phyloP scores from a whole-genome alignment of 1,140 invertebrate genomes.

The Stegodyphus dumicola region DNA sequence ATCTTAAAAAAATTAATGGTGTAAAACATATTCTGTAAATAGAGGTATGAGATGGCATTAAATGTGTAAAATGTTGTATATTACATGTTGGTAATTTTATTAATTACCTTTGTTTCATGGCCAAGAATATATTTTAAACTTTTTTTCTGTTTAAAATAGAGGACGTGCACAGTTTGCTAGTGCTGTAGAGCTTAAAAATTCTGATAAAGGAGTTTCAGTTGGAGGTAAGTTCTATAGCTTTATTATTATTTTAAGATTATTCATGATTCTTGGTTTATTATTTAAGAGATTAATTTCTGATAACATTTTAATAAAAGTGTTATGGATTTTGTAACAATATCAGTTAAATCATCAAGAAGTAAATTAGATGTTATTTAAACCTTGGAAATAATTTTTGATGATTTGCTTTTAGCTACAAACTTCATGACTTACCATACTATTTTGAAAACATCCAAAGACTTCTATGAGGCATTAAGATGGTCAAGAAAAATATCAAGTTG shows the following conservation, averaged over 20 bases:
- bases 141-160: constrained; percentile 15
- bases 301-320: too few relatives aligned
- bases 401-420: constrained; percentile 68
- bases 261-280: background rate
- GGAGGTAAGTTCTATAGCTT: constrained; percentile 30
- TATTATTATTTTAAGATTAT: constrained; percentile 3
- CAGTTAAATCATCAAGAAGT: too few relatives aligned
- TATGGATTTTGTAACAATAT: too few relatives aligned
- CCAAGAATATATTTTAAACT: background rate
- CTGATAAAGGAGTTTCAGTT: constrained; percentile 14
- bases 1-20: too few relatives aligned
- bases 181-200: constrained; percentile 50
- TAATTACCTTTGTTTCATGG: too few relatives aligned
- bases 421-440: constrained; percentile 74
- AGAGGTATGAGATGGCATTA: too few relatives aligned
- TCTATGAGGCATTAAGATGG: constrained; percentile 71
- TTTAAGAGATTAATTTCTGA: too few relatives aligned
- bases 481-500: constrained; percentile 70
- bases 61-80: too few relatives aligned
- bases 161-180: constrained; percentile 47
- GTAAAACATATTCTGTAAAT: too few relatives aligned
- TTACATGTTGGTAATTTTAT: too few relatives aligned
- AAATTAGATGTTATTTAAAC: too few relatives aligned
- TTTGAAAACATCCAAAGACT: constrained; percentile 71
- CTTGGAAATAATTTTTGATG: too few relatives aligned